These are phyloP conservation scores for Penaeus vannamei DNA, from an alignment of 1,140 invertebrate species.

Conservation along the genomic window DNA sequence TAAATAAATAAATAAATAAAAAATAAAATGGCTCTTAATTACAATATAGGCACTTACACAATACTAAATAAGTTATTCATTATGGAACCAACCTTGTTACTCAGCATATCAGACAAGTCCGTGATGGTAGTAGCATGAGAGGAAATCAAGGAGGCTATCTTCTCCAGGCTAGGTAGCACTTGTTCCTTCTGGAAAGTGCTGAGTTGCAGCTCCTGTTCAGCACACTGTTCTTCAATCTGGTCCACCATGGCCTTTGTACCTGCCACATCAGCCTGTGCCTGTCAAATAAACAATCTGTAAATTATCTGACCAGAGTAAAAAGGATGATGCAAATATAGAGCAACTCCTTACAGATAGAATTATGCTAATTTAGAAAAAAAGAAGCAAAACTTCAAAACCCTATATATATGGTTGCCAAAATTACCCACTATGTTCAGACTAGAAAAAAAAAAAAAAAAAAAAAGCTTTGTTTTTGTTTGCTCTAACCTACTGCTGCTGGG, in stretches of 20 bases:
- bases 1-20: no score
- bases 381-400: no score
- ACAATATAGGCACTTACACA: not conserved
- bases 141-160: conserved; percentile 36
- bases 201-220: not conserved
- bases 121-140: conserved; percentile 4
- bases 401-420: no score
- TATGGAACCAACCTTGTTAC: not conserved
- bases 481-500: no score
- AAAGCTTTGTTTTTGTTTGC: no score
- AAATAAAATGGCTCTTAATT: no score
- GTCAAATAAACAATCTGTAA: not conserved
- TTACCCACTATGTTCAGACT: no score
- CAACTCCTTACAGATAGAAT: no score
- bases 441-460: no score
- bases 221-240: not conserved
- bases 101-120: not conserved
- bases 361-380: no score
- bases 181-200: conserved; percentile 1
- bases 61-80: not conserved
- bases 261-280: conserved; percentile 11
- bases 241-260: not conserved
- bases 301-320: not conserved
- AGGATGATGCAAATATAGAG: no score
- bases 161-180: conserved; percentile 12